Evolutionary conservation across 37 sponge, comb jelly and placozoan species (phyloP), one percentile per base, ranked within the genome.

Genomic region (Mnemiopsis leidyi): DNA sequence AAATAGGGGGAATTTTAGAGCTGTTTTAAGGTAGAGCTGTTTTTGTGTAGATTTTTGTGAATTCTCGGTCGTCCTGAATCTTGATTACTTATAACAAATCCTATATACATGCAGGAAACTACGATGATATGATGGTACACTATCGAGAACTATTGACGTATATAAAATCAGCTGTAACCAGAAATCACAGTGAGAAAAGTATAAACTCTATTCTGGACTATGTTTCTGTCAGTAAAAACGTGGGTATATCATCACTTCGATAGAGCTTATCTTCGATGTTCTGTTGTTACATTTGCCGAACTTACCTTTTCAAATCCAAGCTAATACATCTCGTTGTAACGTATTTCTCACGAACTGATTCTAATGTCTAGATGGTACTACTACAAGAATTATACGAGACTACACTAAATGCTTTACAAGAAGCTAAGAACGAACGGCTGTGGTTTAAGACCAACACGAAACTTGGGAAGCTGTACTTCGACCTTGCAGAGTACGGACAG

Each of bases 361-460:
- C 73, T 18, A 23, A 71, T 71, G 25, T 92, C 36, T 33, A 97
- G 97, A 83, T 93, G 30, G 96, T 96, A 29, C 94, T 98, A 0
- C 95, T 98, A 36, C 96, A 97, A 69, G 95, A 96, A 76, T 95
- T 98, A 32, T 98, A 98, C 93, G 96, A 97, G 82, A 96, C 96
- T 0, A 98, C 99, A 23, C 93, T 98, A 24, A 97, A 95, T 32
- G 97, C 99, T 0, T 93, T 97, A 29, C 94, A 94, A 77, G 96
- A 97, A 33, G 95, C 99, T 23, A 95, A 94, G 39, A 98, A 98
- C 92, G 99, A 98, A 79, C 76, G 99, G 7, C 96, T 98, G 7
- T 98, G 99, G 99, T 98, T 98, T 93, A 98, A 98, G 69, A 98
- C 99, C 16, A 98, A 98, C 83, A 96, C 96, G 0, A 98, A 98